Conservation (phyloP, 2,113 vertebrate species). For the Carettochelys insculpta region DNA sequence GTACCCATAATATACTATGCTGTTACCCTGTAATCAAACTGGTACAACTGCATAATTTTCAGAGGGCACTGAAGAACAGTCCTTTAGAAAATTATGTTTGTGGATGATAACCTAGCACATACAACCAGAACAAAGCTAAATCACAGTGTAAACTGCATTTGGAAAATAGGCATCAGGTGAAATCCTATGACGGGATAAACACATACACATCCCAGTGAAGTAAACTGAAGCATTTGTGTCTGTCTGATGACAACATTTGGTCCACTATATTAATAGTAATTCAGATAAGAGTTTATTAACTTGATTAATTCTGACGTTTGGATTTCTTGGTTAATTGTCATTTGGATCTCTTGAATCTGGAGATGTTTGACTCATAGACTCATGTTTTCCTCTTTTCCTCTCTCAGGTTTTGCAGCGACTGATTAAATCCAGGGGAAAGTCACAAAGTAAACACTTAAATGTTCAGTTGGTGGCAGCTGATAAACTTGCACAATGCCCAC, state of each 20-base stretch:
- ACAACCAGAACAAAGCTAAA: background rate
- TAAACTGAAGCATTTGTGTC: background rate
- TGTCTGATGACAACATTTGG: background rate
- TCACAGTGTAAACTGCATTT: background rate
- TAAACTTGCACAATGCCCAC: conserved; percentile 95
- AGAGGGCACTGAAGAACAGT: background rate
- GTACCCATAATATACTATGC: background rate
- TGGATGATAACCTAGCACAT: background rate
- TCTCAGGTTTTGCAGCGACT: conserved; percentile 93
- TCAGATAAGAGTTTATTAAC: background rate
- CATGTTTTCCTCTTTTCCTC: conserved; percentile 41
- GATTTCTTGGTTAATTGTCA: background rate
- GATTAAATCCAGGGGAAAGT: conserved; percentile 98
- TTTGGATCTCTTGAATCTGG: background rate
- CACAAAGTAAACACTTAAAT: conserved; percentile 98
- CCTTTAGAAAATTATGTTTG: background rate
- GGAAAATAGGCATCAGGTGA: background rate
- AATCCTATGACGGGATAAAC: background rate
- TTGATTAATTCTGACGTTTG: background rate
- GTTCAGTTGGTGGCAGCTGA: conserved; percentile 97
- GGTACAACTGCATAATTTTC: background rate
- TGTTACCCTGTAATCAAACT: background rate
- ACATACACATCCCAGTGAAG: background rate
- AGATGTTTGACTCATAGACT: fast-evolving
- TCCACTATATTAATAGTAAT: background rate